Base-by-base conservation (phyloP, 64 coral and sea anemone species). In the Platygyra sinensis region DNA sequence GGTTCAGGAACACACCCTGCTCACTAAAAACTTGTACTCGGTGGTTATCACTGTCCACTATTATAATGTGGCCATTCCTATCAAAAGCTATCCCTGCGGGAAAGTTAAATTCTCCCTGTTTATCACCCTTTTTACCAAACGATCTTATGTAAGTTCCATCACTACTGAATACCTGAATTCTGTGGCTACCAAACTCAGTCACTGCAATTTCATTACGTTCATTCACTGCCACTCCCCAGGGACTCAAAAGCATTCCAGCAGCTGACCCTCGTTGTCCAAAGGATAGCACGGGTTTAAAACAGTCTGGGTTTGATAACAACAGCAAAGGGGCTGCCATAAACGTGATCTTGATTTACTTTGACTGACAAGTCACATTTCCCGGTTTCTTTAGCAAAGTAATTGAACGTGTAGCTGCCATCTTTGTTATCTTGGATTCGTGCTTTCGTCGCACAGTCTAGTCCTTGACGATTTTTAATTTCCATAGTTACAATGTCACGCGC, bases 241-340 rank as follows among this genome's bases (percentile, higher is more conserved):
- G 89, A 2, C 89, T 32, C 20, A 62, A 38, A 11, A 83, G 74
- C 51, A 82, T 78, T 1, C 89, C 89, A 22, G 73, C 89, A 18
- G 59, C 74, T 22, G 78, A 74, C 5, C 78, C 89, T 52, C 74
- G 57, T 29, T 78, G n/a, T 16, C 89, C 89, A 82, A 90, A 90
- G 24, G 89, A 90, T 9, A 82, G 74, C 67, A 90, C 19, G 4
- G 78, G 89, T 72, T 72, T 90, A 5, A 90, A 72, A 4, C 74
- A n/a, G 67, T 83, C 78, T 78, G 1, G 89, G 89, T 39, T 90
- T 83, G 0, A 83, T 51, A 13, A 74, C 15, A 75, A 90, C 89
- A 27, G 29, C 13, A 27, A 90, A 90, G 5, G 89, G 89, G 31
- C 89, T 90, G 51, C 51, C 89, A 82, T 63, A 46, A n/a, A 83